Conservation (phyloP, 2,888 invertebrate genomes). For the Macaria liturata region DNA sequence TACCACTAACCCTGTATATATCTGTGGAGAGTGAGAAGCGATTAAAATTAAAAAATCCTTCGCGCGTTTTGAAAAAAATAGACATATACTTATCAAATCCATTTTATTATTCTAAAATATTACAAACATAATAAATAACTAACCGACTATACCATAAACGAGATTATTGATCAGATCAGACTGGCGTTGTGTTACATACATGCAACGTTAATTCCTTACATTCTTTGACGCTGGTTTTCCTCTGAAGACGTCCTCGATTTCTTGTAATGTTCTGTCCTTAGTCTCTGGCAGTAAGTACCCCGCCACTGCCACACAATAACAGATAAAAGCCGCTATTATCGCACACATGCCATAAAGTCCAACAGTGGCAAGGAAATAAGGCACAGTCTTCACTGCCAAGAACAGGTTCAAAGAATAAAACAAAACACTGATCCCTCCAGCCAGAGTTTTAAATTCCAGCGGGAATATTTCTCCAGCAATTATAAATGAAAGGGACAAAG, state of each 20-base stretch:
- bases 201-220: no score
- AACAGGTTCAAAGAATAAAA: conserved; percentile 59
- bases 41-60: no score
- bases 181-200: no score
- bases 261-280: conserved; percentile 9
- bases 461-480: conserved; percentile 86
- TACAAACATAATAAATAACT: no score
- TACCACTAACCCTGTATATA: no score
- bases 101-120: no score
- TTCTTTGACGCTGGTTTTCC: background rate
- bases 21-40: no score
- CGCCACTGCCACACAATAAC: conserved; percentile 39
- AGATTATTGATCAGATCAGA: no score
- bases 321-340: background rate
- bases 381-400: conserved; percentile 60
- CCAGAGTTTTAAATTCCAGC: conserved; percentile 76
- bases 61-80: no score
- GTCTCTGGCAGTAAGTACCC: conserved; percentile 7
- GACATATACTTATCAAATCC: no score
- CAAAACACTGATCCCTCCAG: conserved; percentile 54
- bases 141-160: no score
- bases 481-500: conserved; percentile 83
- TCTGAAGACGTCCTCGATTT: conserved; percentile 9
- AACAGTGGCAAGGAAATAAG: conserved; percentile 50
- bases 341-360: conserved; percentile 37